Evolutionary conservation across 2,888 invertebrate species (phyloP).

Genomic region (Thymelicus acteon): DNA sequence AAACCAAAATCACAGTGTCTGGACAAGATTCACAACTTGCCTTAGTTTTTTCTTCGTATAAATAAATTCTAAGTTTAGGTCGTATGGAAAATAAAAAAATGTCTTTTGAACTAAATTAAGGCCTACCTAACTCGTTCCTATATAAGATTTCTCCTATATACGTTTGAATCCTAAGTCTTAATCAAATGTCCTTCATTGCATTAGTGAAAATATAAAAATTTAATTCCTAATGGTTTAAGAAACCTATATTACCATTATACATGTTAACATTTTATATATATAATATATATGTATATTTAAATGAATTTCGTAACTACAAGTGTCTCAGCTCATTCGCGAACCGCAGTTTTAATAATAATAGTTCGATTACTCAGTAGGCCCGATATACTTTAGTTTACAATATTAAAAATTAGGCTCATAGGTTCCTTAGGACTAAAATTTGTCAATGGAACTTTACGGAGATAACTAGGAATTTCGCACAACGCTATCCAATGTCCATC

Average conservation of each 20-base stretch:
- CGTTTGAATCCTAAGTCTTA: slow-evolving; percentile 70
- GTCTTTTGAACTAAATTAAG: slow-evolving; percentile 78
- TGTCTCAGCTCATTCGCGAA: slow-evolving; percentile 28
- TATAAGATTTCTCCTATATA: slow-evolving; percentile 67
- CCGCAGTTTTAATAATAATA: slow-evolving; percentile 51
- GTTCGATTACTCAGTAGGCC: slow-evolving; percentile 79
- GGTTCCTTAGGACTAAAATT: slow-evolving; percentile 62
- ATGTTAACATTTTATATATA: slow-evolving; percentile 79
- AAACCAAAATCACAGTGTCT: slow-evolving; percentile 83
- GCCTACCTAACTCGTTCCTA: slow-evolving; percentile 69
- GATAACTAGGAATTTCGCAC: slow-evolving; percentile 57
- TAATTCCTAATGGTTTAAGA: slow-evolving; percentile 81
- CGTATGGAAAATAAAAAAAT: slow-evolving; percentile 64
- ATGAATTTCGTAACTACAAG: slow-evolving; percentile 54
- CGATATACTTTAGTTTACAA: slow-evolving; percentile 65
- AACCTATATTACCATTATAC: slow-evolving; percentile 80
- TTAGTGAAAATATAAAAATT: slow-evolving; percentile 82
- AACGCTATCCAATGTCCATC: slow-evolving; percentile 45
- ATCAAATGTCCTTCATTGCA: slow-evolving; percentile 78
- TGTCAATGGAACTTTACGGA: slow-evolving; percentile 59
- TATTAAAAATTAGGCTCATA: slow-evolving; percentile 76
- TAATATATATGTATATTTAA: slow-evolving; percentile 59
- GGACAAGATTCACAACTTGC: slow-evolving; percentile 79
- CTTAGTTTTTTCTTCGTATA: slow-evolving; percentile 73
- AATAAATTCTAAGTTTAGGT: slow-evolving; percentile 76